Percentiles rank a stretch among this genome's conserved stretches.
phyloP scores from a whole-genome alignment of 2,113 vertebrate species.

The Grus americana region DNA sequence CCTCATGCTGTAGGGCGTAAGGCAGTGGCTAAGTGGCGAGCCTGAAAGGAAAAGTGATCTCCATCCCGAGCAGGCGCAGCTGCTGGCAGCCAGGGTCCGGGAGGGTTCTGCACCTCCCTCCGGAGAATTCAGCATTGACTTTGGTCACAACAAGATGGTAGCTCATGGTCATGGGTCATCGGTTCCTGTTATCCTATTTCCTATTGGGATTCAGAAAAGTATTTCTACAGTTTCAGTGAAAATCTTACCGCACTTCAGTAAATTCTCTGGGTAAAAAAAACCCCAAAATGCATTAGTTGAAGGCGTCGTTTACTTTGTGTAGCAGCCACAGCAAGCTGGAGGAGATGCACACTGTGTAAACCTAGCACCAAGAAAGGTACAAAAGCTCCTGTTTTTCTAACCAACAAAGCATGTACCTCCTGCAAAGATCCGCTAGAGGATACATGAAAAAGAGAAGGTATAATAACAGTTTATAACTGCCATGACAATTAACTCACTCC shows the following conservation, averaged over 20 bases:
- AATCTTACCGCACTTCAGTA: background rate
- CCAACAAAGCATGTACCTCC: background rate
- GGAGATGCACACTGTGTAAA: background rate
- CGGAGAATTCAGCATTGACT: background rate
- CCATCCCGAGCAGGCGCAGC: accelerated
- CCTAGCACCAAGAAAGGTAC: background rate
- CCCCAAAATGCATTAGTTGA: background rate
- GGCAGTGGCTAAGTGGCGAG: background rate
- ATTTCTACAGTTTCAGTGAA: background rate
- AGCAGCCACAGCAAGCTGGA: background rate
- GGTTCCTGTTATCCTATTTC: background rate
- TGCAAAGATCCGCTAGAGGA: background rate
- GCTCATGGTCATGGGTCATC: background rate
- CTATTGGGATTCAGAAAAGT: background rate
- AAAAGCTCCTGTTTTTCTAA: background rate
- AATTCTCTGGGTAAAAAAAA: background rate
- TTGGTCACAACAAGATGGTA: background rate
- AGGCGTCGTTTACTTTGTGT: background rate
- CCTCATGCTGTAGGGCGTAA: accelerated
- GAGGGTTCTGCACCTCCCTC: background rate
- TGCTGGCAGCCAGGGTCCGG: background rate
- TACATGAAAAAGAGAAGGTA: background rate
- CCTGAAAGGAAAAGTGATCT: background rate
- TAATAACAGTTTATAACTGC: background rate
- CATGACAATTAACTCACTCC: background rate